These are phyloP conservation scores for Malurus alboscapulatus DNA, from an alignment of 2,113 vertebrate genomes.

Conservation along the genomic window DNA sequence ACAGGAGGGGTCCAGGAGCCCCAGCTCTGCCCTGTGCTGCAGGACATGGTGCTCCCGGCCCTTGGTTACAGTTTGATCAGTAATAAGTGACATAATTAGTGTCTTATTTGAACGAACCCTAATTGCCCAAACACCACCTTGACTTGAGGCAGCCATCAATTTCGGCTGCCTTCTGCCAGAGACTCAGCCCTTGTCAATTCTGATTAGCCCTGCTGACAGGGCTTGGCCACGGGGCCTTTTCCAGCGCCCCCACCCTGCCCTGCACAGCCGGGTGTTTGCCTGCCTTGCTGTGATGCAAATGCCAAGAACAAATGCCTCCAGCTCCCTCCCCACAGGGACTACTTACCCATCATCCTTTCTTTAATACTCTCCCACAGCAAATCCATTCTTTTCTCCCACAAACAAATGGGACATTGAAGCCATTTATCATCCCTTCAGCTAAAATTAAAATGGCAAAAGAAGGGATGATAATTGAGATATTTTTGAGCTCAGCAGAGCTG, in stretches of 20 bases:
- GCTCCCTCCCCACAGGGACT: background rate
- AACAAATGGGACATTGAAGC: background rate
- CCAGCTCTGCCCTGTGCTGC: background rate
- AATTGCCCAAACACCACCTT: background rate
- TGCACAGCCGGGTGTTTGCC: background rate
- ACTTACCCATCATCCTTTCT: background rate
- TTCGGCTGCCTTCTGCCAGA: background rate
- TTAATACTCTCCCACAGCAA: background rate
- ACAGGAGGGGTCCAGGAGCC: background rate
- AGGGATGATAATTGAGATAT: background rate
- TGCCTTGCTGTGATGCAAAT: background rate
- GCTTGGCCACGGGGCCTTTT: background rate
- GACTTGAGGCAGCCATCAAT: background rate
- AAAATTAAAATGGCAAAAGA: background rate
- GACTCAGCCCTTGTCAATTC: accelerated
- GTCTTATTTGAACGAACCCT: background rate
- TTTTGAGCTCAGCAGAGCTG: background rate
- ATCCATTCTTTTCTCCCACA: background rate
- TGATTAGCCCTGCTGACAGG: background rate
- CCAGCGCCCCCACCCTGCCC: background rate
- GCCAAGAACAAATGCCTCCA: background rate
- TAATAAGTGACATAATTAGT: background rate
- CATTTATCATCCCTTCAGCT: background rate
- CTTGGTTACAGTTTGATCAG: background rate
- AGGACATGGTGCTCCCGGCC: background rate